These are phyloP conservation scores for Ctena decussata DNA, from an alignment of 2,888 invertebrate genomes.

Conservation along the genomic window DNA sequence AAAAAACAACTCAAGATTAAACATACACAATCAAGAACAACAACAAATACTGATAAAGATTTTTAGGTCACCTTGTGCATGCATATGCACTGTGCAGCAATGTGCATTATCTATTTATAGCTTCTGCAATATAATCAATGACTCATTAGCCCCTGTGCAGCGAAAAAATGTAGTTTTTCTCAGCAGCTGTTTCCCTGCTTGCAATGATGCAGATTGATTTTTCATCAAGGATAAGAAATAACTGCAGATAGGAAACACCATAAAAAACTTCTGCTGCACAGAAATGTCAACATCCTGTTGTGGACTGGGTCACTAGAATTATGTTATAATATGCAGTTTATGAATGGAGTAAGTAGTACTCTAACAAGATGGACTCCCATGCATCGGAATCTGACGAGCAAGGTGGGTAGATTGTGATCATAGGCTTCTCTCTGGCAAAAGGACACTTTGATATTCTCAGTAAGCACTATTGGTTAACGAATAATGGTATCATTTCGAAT, in stretches of 20 bases:
- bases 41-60: not conserved
- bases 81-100: conserved; percentile 3
- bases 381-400: not conserved
- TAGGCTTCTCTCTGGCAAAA: too few relatives aligned
- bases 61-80: not conserved
- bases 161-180: not conserved
- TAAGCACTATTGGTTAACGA: too few relatives aligned
- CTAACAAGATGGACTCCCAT: not conserved
- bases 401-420: not conserved
- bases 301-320: conserved; percentile 10
- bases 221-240: not conserved
- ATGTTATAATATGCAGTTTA: not conserved
- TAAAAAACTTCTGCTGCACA: not conserved
- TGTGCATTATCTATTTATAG: conserved; percentile 11
- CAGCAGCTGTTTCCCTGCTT: not conserved
- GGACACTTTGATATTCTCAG: too few relatives aligned
- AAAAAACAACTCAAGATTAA: too few relatives aligned
- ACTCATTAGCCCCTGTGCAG: conserved; percentile 4
- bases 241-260: not conserved
- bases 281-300: not conserved
- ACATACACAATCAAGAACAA: too few relatives aligned
- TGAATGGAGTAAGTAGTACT: not conserved
- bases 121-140: not conserved
- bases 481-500: too few relatives aligned
- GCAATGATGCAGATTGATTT: not conserved